These are phyloP conservation scores for Lycocorax pyrrhopterus DNA, from an alignment of 2,113 vertebrate species.

Conservation along the genomic window DNA sequence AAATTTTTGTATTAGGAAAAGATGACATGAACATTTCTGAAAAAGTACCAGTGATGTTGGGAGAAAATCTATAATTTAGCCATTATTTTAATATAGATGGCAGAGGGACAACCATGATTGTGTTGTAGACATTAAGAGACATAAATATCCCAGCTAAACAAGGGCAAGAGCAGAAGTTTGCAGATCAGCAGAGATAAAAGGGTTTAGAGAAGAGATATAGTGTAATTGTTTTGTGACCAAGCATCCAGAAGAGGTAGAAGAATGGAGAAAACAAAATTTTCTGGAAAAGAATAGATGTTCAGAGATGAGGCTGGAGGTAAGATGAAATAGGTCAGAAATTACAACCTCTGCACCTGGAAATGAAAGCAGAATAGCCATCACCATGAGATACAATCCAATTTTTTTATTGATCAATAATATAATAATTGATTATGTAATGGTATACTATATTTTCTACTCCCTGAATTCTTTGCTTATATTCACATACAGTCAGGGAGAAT, in stretches of 20 bases:
- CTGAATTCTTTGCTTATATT: neutral
- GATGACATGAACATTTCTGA: neutral
- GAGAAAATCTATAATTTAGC: neutral
- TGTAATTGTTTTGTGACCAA: neutral
- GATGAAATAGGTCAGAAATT: neutral
- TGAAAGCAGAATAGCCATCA: neutral
- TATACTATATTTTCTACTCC: neutral
- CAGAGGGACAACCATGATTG: neutral
- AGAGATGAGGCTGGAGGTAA: neutral
- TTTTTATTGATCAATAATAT: neutral
- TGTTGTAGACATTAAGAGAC: neutral
- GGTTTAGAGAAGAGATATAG: neutral
- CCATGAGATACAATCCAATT: neutral
- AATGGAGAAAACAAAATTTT: neutral
- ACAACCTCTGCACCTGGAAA: fast-evolving
- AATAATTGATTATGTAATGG: neutral
- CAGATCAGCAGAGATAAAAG: neutral
- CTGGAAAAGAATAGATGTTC: neutral
- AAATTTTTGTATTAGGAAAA: neutral
- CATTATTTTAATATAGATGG: neutral
- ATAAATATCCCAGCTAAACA: neutral
- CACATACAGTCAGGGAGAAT: neutral
- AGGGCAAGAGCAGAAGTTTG: neutral
- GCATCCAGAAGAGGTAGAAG: neutral
- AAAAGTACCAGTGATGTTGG: neutral